Evolutionary conservation across 1,140 invertebrate genomes (phyloP), one percentile per base, ranked within the genome.

Genomic region (Drosophila saltans): DNA sequence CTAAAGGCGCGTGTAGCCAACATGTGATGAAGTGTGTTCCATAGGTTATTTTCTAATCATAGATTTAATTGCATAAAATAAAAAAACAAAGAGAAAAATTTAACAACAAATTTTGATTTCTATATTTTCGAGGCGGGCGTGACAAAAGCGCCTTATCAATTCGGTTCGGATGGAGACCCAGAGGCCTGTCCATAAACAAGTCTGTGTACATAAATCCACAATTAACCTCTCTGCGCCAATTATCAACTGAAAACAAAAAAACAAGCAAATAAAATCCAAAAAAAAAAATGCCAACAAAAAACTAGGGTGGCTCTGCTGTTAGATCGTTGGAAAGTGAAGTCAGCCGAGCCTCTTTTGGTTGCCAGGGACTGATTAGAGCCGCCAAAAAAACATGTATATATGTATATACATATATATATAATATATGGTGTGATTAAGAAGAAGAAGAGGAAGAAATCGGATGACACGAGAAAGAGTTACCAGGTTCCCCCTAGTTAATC

Each of bases 1-100:
- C 94, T 99, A 36, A 95, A 96, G 85, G 93, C 95, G 48, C 94
- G 96, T 61, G 92, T 97, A 52, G 80, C 93, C 58, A 91, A 81
- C 64, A 92, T 92, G 81, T 90, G 85, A 89, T 89, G 56, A 39
- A 21, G 80, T 69, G 55, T 69, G 69, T 85, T 81, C 77, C 81
- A 85, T 84, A 86, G 85, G 81, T 90, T 86, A 79, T 58, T 71
- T 52, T 56, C 43, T 85, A 88, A 85, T 88, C 82, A 79, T 66
- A 85, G 83, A 77, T 78, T 75, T 74, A 68, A 79, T 89, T 83
- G 77, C 74, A 57, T 91, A 63, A 70, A 70, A 78, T 76, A 80
- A 80, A 82, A 71, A 73, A 68, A 41, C 40, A 48, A 84, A 48
- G 56, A 65, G 76, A 73, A 69, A 82, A 80, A 76, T 65, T 63